A percentile compares a stretch with the other conserved stretches of the same genome.
Conservation (phyloP, 1,140 invertebrate species). For the Apis cerana region DNA sequence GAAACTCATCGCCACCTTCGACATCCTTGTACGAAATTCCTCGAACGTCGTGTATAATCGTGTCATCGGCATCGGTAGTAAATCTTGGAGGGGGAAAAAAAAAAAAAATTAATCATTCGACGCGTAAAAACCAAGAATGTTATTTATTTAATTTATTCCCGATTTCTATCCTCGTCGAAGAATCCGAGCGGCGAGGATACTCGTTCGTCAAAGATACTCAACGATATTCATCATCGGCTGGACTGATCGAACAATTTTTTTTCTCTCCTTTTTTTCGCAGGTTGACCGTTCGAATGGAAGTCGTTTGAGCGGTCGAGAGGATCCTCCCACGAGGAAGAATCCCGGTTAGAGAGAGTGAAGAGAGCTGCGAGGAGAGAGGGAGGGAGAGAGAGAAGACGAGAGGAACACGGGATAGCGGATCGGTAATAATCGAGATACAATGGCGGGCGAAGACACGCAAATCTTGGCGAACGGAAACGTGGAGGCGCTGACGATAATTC, state of each 20-base stretch:
- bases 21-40: no score
- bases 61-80: no score
- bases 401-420: background rate
- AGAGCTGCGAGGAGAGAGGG: background rate
- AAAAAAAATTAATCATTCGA: no score
- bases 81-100: no score
- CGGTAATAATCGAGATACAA: conserved; percentile 42
- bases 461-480: conserved; percentile 72
- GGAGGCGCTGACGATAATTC: conserved; percentile 74
- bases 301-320: conserved; percentile 12
- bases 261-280: conserved; percentile 23
- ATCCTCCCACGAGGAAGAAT: conserved; percentile 44
- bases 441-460: conserved; percentile 75
- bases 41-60: no score
- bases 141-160: no score
- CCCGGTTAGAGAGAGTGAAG: conserved; percentile 3
- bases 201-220: no score
- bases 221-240: background rate
- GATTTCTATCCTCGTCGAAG: no score
- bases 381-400: background rate
- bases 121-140: no score
- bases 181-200: no score
- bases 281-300: conserved; percentile 36
- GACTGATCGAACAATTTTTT: background rate
- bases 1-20: no score